Base-by-base conservation (phyloP, 2,888 invertebrate genomes). In the Cerastis leucographa region DNA sequence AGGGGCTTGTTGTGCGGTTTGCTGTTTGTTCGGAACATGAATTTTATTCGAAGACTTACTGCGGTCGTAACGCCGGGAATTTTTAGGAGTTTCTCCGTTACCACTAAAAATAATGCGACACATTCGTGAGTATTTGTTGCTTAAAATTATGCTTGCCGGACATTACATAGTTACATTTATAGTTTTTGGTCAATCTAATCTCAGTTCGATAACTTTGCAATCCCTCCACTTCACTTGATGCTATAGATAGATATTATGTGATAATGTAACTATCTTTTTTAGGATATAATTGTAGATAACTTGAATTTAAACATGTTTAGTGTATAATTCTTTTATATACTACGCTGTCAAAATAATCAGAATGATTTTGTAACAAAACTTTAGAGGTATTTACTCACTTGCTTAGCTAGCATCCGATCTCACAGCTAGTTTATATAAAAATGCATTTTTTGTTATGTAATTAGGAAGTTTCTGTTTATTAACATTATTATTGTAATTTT, bases 111-210 rank as follows among this genome's bases (percentile, higher is more conserved):
- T 81, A 93, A 94, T 88, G 92, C 93, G 54, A 91, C 88, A 80
- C 91, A 94, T 88, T 93, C 94, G 96, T 96, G 89, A 94, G 96
- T 95, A 90, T 64, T 70, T 64, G 29, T 76, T 25, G 70, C 67
- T 76, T 54, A 65, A 14, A 1, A 42, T 35, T 42, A 2, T 56
- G 14, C 42, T 64, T 42, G 14, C n/a, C 7, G 7, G 14, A 12
- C 42, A 25, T 6, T 70, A 22, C 8, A 42, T 14, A 11, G 14
- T 35, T 29, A 59, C 42, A 22, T 65, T 44, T n/a, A 44, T 61
- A 80, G 17, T 72, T 62, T 72, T 76, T 54, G 14, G 40, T 29
- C 44, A 78, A 85, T 85, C 70, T 85, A 56, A 83, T 83, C 77
- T 35, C 29, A 29, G 12, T 49, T 56, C 6, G 7, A 80, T 42